Percentiles rank a stretch among this genome's conserved stretches.
These are phyloP conservation scores for Penaeus indicus DNA, from an alignment of 1,140 invertebrate genomes.

Conservation along the genomic window DNA sequence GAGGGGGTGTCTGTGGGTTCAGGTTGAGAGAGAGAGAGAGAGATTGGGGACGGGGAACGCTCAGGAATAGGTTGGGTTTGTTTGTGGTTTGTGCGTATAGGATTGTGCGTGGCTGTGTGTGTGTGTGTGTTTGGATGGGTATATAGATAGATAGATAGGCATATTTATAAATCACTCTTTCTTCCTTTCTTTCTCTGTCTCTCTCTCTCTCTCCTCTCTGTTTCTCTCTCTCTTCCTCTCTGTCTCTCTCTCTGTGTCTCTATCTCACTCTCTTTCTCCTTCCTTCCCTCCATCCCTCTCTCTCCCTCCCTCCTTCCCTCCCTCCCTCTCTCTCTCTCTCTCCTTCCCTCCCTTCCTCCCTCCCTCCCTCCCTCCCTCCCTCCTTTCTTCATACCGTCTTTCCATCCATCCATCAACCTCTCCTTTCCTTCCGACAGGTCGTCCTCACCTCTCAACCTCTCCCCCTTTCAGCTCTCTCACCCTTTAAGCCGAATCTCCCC, in stretches of 20 bases:
- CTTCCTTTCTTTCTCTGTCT: neutral
- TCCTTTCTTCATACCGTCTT: neutral
- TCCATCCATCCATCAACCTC: neutral
- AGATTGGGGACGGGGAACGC: neutral
- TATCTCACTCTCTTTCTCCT: neutral
- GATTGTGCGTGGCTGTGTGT: constrained; percentile 13
- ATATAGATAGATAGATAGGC: neutral
- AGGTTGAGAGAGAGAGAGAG: neutral
- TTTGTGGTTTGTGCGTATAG: neutral
- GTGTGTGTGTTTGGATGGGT: neutral
- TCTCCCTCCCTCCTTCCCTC: neutral
- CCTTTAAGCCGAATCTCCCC: too few species aligned
- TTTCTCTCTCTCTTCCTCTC: neutral
- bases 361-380: neutral
- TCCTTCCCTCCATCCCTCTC: neutral
- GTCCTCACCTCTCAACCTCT: too few species aligned
- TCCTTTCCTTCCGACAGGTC: neutral
- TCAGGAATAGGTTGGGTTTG: neutral
- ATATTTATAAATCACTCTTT: too few species aligned
- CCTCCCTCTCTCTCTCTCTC: neutral
- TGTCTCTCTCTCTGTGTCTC: neutral
- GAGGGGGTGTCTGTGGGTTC: neutral
- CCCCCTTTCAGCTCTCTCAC: neutral
- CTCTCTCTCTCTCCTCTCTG: neutral
- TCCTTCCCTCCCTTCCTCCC: neutral